Base-by-base conservation (phyloP, 1,140 invertebrate genomes). In the Orchesella cincta region DNA sequence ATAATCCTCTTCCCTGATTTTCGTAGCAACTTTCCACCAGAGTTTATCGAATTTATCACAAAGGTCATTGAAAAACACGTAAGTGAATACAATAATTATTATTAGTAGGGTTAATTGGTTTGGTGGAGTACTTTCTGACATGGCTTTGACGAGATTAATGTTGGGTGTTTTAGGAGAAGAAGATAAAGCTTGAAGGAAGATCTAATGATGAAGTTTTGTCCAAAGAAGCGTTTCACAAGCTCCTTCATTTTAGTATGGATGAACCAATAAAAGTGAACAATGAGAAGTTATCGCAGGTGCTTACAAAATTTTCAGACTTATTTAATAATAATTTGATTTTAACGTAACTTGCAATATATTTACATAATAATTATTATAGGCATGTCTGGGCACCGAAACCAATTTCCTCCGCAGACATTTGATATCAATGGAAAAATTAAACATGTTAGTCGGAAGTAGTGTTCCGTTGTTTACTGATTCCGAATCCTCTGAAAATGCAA, bases 161-260 rank as follows among this genome's bases (percentile, higher is more conserved):
- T n/a, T n/a, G n/a, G n/a, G n/a, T n/a, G n/a, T 46, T 46, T 12
- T 20, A 46, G 39, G 20, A 46, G 39, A 20, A 46, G 20, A 8
- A 46, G 20, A 20, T 46, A 12, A 46, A 46, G 5, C 26, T n/a
- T 31, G 62, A 29, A 67, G 62, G 62, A 1, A 29, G n/a, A 12
- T 29, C 62, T 5, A 14, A n/a, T 12, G 1, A 67, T 14, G 62
- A 67, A 67, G 31, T 31, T 31, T 5, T 67, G 3, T 2, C 2
- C 31, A 67, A 33, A n/a, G 62, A 67, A 67, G 62, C 31, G 3
- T 67, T 31, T 23, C 62, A 67, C 62, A 29, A 33, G n/a, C 31
- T 67, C 1, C 8, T 67, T 5, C 62, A 67, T 67, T 29, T 29
- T 31, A 31, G 28, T 12, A 67, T 67, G 62, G 33, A 67, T 8